These are phyloP conservation scores for Lamprologus tigripictilis DNA, from an alignment of 2,113 vertebrate genomes.

Conservation along the genomic window DNA sequence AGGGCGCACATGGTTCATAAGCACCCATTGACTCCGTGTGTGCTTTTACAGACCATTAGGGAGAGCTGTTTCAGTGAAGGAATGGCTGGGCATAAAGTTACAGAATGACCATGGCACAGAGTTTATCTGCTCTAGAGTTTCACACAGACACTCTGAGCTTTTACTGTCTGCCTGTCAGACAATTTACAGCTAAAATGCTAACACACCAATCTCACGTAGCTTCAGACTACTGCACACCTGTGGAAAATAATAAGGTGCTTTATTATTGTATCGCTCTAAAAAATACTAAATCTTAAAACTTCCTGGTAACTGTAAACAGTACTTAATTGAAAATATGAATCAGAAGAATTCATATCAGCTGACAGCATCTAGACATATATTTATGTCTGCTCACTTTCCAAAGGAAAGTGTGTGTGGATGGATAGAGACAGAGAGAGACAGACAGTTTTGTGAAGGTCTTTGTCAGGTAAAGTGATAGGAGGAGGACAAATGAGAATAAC, in stretches of 20 bases:
- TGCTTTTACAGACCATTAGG: constrained; percentile 40
- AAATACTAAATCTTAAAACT: neutral
- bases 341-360: neutral
- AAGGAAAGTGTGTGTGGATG: constrained; percentile 11
- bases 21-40: constrained; percentile 27
- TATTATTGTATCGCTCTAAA: neutral
- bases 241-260: neutral
- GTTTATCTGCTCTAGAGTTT: constrained; percentile 19
- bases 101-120: neutral
- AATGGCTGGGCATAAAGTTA: neutral
- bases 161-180: neutral
- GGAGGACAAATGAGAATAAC: neutral
- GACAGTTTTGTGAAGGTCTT: neutral
- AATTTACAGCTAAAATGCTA: neutral
- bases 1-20: constrained; percentile 38
- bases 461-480: neutral
- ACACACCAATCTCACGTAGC: neutral
- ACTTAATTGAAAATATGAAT: neutral
- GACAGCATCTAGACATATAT: constrained; percentile 71
- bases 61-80: constrained; percentile 11
- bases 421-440: neutral
- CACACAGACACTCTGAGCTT: neutral
- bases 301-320: neutral
- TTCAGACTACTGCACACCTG: neutral
- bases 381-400: constrained; percentile 52